phyloP scores from a whole-genome alignment of 2,888 invertebrate genomes.

The Mesorhabditis belari region DNA sequence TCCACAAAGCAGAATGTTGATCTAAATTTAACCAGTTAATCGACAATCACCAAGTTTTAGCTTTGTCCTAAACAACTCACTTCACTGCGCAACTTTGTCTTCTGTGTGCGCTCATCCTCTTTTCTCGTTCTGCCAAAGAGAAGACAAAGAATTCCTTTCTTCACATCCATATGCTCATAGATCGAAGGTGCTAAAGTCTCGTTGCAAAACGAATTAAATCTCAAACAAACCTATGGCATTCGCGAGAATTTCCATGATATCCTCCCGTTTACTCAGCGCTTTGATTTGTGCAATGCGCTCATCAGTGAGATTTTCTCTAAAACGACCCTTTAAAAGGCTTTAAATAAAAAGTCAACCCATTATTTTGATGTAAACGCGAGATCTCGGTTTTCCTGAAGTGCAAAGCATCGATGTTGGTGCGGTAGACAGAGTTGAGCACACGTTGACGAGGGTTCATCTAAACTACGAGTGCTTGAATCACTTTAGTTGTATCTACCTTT shows the following conservation, averaged over 20 bases:
- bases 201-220: too few relatives aligned
- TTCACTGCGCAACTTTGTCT: slow-evolving; percentile 39
- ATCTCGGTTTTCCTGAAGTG: slow-evolving; percentile 84
- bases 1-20: slow-evolving; percentile 91
- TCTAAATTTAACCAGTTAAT: slow-evolving; percentile 71
- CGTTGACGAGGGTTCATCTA: slow-evolving; percentile 77
- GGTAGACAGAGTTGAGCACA: slow-evolving; percentile 80
- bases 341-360: slow-evolving; percentile 71
- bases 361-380: slow-evolving; percentile 76
- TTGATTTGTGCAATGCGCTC: slow-evolving; percentile 79
- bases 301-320: slow-evolving; percentile 70
- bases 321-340: too few relatives aligned
- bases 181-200: slow-evolving; percentile 78
- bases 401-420: slow-evolving; percentile 89
- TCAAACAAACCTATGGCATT: slow-evolving; percentile 65
- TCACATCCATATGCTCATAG: slow-evolving; percentile 93
- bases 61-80: too few relatives aligned
- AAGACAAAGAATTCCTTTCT: slow-evolving; percentile 89
- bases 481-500: too few relatives aligned
- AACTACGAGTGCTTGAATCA: too few relatives aligned
- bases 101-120: slow-evolving; percentile 39
- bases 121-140: slow-evolving; percentile 93
- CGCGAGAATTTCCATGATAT: slow-evolving; percentile 86
- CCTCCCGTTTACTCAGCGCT: slow-evolving; percentile 72
- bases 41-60: too few relatives aligned